Evolutionary conservation across 2,888 invertebrate species (phyloP).

Genomic region (Terebella lapidaria): DNA sequence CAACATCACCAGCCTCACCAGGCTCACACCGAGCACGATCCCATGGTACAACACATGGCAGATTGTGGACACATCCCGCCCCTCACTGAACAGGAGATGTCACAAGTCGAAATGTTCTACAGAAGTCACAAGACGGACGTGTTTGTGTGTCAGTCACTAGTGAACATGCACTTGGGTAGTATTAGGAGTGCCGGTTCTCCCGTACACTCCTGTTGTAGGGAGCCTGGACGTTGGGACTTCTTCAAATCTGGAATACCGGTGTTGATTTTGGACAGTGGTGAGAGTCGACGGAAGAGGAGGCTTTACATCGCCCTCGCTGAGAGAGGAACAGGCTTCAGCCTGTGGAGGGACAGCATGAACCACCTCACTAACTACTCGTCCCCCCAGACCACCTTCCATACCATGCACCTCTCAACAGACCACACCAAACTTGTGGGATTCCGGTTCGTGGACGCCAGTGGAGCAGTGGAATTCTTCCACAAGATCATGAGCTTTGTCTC

Average conservation of each 20-base stretch:
- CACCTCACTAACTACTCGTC: constrained; percentile 70
- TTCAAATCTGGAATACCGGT: constrained; percentile 75
- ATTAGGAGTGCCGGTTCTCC: neutral
- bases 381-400: constrained; percentile 68
- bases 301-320: constrained; percentile 70
- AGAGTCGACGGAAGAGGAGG: constrained; percentile 58
- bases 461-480: constrained; percentile 64
- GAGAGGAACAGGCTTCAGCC: constrained; percentile 73
- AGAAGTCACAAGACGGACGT: constrained; percentile 74
- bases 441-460: constrained; percentile 71
- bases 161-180: constrained; percentile 54
- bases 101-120: constrained; percentile 50
- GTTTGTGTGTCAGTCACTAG: constrained; percentile 71
- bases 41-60: neutral
- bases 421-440: constrained; percentile 73
- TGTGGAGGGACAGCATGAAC: constrained; percentile 78
- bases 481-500: constrained; percentile 63
- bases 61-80: neutral
- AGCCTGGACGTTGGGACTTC: constrained; percentile 61
- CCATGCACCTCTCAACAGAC: constrained; percentile 73
- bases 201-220: neutral
- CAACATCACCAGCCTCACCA: neutral
- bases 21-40: neutral
- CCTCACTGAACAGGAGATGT: constrained; percentile 36
- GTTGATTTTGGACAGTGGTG: constrained; percentile 71